phyloP scores from a whole-genome alignment of 1,140 invertebrate species.

The Thalassaphorura encarpata region DNA sequence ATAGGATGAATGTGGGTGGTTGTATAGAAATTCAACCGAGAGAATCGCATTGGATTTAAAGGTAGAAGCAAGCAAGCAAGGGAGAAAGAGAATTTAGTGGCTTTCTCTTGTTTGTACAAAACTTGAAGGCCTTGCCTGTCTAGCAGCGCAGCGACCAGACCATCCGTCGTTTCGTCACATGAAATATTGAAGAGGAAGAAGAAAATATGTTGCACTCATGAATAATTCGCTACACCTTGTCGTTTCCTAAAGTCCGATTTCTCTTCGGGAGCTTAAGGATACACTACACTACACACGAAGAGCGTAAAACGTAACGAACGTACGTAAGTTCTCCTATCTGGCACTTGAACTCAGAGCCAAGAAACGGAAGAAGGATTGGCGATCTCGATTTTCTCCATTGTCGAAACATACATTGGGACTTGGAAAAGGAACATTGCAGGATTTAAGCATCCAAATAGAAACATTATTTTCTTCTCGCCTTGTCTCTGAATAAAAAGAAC shows the following conservation, averaged over 20 bases:
- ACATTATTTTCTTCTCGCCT: too few species aligned
- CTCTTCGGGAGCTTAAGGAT: neutral
- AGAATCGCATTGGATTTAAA: too few species aligned
- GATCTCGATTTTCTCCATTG: neutral
- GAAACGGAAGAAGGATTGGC: neutral
- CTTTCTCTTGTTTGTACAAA: neutral
- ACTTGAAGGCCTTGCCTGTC: neutral
- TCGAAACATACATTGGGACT: neutral
- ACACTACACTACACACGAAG: neutral
- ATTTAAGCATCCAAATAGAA: neutral
- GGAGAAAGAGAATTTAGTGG: neutral
- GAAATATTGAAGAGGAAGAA: constrained; percentile 31
- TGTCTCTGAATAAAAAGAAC: too few species aligned
- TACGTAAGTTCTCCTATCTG: neutral
- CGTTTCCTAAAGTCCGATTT: constrained; percentile 5
- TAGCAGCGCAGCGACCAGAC: too few species aligned
- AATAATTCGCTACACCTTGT: constrained; percentile 31
- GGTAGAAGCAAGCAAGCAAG: constrained; percentile 4
- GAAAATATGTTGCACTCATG: constrained; percentile 23
- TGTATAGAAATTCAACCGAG: neutral
- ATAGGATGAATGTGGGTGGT: neutral
- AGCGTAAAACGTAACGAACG: neutral
- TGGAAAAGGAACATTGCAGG: neutral
- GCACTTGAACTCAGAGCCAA: too few species aligned
- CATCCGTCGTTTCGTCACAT: constrained; percentile 30